Conservation (phyloP, 2,888 invertebrate genomes). For the Chouioia cunea region DNA sequence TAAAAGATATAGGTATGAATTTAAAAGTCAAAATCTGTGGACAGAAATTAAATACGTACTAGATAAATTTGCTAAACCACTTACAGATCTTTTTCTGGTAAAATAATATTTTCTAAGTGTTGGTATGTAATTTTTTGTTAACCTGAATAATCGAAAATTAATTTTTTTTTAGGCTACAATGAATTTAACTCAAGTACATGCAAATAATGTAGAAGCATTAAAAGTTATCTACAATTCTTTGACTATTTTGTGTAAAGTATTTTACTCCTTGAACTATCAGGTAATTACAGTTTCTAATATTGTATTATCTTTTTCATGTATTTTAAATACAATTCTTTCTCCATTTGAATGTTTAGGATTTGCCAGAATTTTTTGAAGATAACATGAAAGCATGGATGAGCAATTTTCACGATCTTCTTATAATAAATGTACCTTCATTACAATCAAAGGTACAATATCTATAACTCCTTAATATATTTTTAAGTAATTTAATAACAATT, state of each 20-base stretch:
- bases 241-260: constrained; percentile 91
- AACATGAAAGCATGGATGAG: constrained; percentile 97
- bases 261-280: constrained; percentile 97
- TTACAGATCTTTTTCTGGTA: constrained; percentile 92
- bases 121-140: constrained; percentile 3
- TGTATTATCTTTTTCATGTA: background rate
- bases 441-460: constrained; percentile 70
- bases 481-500: constrained; percentile 29
- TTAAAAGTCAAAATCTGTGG: constrained; percentile 95
- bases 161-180: constrained; percentile 79
- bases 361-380: constrained; percentile 99
- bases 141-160: constrained; percentile 14
- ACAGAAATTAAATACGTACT: constrained; percentile 96
- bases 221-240: constrained; percentile 91
- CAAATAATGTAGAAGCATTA: constrained; percentile 83
- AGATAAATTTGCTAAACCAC: constrained; percentile 91
- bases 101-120: constrained; percentile 56
- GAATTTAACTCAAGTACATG: constrained; percentile 82
- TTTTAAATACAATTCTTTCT: constrained; percentile 4
- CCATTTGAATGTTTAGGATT: constrained; percentile 72
- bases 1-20: constrained; percentile 94
- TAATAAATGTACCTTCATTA: constrained; percentile 81
- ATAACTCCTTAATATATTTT: background rate
- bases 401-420: constrained; percentile 86
- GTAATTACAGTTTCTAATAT: constrained; percentile 64